Percentiles rank a stretch among this genome's conserved stretches.
These are phyloP conservation scores for Macaria notata DNA, from an alignment of 2,888 invertebrate genomes.

Conservation along the genomic window DNA sequence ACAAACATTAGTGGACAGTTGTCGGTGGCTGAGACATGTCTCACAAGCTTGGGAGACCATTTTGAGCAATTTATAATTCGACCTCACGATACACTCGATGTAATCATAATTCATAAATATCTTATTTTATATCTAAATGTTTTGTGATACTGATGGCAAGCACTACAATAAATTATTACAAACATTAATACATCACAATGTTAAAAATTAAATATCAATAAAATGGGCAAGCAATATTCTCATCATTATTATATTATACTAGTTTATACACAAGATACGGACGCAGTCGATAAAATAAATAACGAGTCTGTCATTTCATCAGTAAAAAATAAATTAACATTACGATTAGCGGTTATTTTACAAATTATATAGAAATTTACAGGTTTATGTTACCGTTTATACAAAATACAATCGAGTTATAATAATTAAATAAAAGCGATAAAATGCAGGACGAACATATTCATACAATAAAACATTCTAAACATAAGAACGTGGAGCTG, in stretches of 20 bases:
- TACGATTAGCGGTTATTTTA: conserved; percentile 15
- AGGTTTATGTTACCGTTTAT: conserved; percentile 41
- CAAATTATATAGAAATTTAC: conserved; percentile 25
- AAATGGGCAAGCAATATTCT: conserved; percentile 61
- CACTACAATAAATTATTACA: conserved; percentile 16
- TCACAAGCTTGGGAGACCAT: conserved; percentile 42
- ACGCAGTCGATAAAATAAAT: conserved; percentile 62
- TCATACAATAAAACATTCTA: too few relatives aligned
- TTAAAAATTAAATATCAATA: conserved; percentile 41
- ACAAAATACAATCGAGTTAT: conserved; percentile 39
- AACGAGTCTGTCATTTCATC: conserved; percentile 53
- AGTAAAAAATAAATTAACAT: conserved; percentile 54
- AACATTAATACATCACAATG: conserved; percentile 35
- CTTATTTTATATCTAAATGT: conserved; percentile 21
- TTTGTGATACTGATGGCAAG: conserved; percentile 72
- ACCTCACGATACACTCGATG: conserved; percentile 4
- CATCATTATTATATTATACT: conserved; percentile 36
- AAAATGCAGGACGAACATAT: background rate
- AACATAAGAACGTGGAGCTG: too few relatives aligned
- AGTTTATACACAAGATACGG: conserved; percentile 56
- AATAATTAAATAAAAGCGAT: conserved; percentile 1
- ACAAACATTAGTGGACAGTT: conserved; percentile 3
- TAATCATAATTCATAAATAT: background rate
- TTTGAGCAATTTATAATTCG: conserved; percentile 31
- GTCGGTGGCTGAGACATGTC: conserved; percentile 29